phyloP scores from a whole-genome alignment of 1,140 invertebrate species.

The Eueides isabella region DNA sequence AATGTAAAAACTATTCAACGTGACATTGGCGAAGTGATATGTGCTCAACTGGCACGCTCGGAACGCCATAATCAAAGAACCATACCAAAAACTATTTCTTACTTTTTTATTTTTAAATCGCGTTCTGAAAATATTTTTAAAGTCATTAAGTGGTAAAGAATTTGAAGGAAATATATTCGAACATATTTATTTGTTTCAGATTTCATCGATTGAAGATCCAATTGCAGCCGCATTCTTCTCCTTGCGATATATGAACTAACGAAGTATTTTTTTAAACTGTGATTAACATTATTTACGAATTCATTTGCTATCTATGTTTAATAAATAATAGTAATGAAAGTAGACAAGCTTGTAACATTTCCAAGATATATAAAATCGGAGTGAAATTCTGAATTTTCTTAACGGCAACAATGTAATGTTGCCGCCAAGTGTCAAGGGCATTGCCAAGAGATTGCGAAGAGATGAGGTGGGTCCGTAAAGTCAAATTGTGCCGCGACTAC shows the following conservation, averaged over 20 bases:
- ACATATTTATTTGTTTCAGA: background rate
- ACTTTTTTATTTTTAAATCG: no score
- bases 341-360: background rate
- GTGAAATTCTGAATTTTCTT: background rate
- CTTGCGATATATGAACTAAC: background rate
- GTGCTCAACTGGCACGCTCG: no score
- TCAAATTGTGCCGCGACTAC: slow-evolving; percentile 47
- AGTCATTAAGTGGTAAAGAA: no score
- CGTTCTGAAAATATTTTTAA: no score
- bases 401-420: slow-evolving; percentile 59
- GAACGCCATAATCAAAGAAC: no score
- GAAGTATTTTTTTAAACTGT: background rate
- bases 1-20: no score
- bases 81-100: no score
- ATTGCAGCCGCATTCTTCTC: background rate
- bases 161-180: background rate
- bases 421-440: slow-evolving; percentile 48
- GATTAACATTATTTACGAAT: no score
- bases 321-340: slow-evolving; percentile 12
- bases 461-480: slow-evolving; percentile 63
- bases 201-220: background rate
- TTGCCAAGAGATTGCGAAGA: slow-evolving; percentile 54
- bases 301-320: background rate
- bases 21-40: no score
- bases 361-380: background rate